A percentile compares a stretch with the other conserved stretches of the same genome.
Conservation (phyloP, 2,113 vertebrate species). For the Papio anubis region DNA sequence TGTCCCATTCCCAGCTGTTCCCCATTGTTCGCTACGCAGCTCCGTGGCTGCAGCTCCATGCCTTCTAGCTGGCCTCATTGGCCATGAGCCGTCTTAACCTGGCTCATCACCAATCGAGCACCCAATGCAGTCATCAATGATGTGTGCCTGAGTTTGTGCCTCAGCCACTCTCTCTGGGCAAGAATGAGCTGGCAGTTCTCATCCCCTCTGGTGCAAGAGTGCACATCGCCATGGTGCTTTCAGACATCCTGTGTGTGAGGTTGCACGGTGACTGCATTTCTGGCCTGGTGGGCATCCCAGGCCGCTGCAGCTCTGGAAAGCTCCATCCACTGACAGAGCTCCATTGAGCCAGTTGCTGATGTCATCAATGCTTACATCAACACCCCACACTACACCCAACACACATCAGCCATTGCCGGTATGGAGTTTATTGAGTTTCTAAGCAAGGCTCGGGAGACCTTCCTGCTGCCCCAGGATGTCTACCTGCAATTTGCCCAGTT, state of each 20-base stretch:
- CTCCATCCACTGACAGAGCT: constrained; percentile 98
- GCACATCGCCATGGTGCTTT: constrained; percentile 97
- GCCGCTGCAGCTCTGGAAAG: constrained; percentile 96
- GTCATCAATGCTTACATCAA: constrained; percentile 95
- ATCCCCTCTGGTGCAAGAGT: constrained; percentile 97
- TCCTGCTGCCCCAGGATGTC: constrained; percentile 96
- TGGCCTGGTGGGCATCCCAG: constrained; percentile 95
- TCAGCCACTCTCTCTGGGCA: too few relatives aligned
- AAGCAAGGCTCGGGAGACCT: constrained; percentile 97
- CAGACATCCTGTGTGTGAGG: constrained; percentile 93
- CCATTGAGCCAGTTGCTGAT: constrained; percentile 92
- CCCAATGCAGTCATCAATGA: too few relatives aligned
- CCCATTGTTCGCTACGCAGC: too few relatives aligned
- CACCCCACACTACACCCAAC: constrained; percentile 98
- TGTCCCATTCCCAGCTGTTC: too few relatives aligned
- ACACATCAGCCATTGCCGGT: constrained; percentile 98
- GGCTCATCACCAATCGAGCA: too few relatives aligned
- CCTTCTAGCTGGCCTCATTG: too few relatives aligned
- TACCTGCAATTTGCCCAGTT: constrained; percentile 98
- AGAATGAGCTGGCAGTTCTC: constrained; percentile 98
- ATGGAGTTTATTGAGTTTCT: constrained; percentile 99
- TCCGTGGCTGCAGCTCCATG: too few relatives aligned
- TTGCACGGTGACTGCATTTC: constrained; percentile 97
- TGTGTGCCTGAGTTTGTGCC: too few relatives aligned
- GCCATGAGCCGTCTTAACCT: too few relatives aligned